Evolutionary conservation across 2,797 vertebrate species (phyloP), one percentile per base, ranked within the genome.

Genomic region (Notoglanidium macrostoma): DNA sequence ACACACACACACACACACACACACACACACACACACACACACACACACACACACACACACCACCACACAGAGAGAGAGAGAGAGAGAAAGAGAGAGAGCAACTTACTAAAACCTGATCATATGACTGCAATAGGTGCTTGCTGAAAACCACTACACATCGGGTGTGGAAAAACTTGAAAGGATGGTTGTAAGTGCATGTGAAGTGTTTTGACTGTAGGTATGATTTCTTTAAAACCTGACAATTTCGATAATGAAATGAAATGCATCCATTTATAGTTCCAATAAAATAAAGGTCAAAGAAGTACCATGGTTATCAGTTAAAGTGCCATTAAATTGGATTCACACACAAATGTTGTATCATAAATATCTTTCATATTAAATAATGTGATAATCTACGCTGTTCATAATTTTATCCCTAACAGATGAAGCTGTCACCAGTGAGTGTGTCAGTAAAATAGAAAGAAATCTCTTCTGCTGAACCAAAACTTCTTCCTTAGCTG

Each of bases 61-160:
- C 89, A 49, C 49, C 40, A 40, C 40, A 40, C 3, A 40, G 40
- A 40, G 3, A 40, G 40, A 40, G 40, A 74, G 88, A 44, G 57
- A 72, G 70, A 83, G 76, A 72, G 79, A 21, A 86, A 78, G 89
- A 44, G 70, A 74, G 70, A 85, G 77, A 63, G 82, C n/a, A 0
- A 94, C 92, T 93, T 94, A 92, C 91, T 92, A 91, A 93, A 91
- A 87, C 90, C 77, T 92, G 86, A 94, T 88, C 92, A 94, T 92
- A 92, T 90, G 91, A 93, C 93, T 93, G 92, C 80, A 91, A 94
- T 94, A 94, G 94, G 92, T 95, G 90, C 91, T 94, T 93, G 91
- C 91, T 90, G 91, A 92, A 92, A 92, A 92, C 87, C 84, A 90
- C 91, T 90, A 91, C 92, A 91, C 88, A 70, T 84, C 86, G 92